Percentiles rank a stretch among this genome's conserved stretches.
Conservation (phyloP, 2,797 vertebrate species). For the Fundulus diaphanus region DNA sequence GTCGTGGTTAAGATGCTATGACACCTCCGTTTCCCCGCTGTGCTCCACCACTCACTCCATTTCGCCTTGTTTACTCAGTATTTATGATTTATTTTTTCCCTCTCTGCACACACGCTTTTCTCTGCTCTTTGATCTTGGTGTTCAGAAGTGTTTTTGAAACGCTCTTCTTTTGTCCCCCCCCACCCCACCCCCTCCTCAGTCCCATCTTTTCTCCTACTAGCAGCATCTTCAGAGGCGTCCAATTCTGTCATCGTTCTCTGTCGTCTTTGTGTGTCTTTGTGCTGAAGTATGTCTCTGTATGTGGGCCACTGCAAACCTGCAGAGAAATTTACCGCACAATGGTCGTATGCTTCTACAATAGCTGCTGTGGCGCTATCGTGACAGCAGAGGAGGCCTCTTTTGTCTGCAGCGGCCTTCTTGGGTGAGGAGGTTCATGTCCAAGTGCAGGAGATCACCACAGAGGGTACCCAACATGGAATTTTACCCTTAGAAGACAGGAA, state of each 20-base stretch:
- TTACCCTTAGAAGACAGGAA: conserved; percentile 15
- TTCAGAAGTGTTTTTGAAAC: conserved; percentile 76
- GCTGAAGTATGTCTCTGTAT: conserved; percentile 54
- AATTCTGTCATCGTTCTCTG: conserved; percentile 73
- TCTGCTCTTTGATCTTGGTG: conserved; percentile 71
- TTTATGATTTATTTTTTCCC: conserved; percentile 52
- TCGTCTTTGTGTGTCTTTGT: conserved; percentile 59
- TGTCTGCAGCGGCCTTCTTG: conserved; percentile 66
- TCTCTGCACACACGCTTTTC: conserved; percentile 33
- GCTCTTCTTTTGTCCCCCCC: conserved; percentile 65
- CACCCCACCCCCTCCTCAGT: conserved; percentile 54
- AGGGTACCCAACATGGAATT: conserved; percentile 5
- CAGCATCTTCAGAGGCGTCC: conserved; percentile 70
- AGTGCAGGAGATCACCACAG: conserved; percentile 41
- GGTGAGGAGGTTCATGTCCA: conserved; percentile 59
- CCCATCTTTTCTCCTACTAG: conserved; percentile 53
- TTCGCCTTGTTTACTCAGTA: conserved; percentile 59
- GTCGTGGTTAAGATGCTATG: conserved; percentile 58
- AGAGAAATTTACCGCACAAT: conserved; percentile 69
- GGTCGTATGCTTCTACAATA: conserved; percentile 74
- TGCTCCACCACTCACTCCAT: conserved; percentile 51
- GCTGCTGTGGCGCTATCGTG: conserved; percentile 75
- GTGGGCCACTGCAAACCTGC: conserved; percentile 56
- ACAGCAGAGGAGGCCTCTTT: conserved; percentile 73
- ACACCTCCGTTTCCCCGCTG: conserved; percentile 47